A percentile compares a stretch with the other conserved stretches of the same genome.
These are phyloP conservation scores for Trachelipus rathkii DNA, from an alignment of 1,140 invertebrate genomes.

Conservation along the genomic window DNA sequence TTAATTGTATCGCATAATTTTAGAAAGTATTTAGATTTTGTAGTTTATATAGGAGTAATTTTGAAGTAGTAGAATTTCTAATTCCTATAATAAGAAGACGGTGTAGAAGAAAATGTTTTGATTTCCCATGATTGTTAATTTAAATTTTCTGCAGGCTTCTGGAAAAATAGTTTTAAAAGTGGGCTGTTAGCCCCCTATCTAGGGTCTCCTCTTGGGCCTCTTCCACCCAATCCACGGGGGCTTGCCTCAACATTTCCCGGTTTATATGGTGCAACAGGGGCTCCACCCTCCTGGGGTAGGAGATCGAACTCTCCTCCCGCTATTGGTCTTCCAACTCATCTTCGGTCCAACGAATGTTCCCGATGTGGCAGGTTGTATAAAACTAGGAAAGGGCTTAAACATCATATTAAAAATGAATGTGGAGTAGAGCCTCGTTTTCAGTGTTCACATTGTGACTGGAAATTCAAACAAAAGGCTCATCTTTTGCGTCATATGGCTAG, in stretches of 20 bases:
- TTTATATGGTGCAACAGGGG: constrained; percentile 30
- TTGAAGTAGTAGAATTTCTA: too few relatives aligned
- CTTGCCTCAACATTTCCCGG: constrained; percentile 38
- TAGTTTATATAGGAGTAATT: too few relatives aligned
- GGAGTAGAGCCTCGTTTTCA: constrained; percentile 51
- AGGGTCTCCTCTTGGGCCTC: constrained; percentile 37
- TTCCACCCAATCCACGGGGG: constrained; percentile 33
- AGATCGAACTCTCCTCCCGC: constrained; percentile 34
- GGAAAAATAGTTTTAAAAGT: constrained; percentile 44
- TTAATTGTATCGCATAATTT: too few relatives aligned
- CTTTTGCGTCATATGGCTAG: constrained; percentile 44
- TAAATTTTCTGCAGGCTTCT: constrained; percentile 38
- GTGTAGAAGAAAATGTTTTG: too few relatives aligned
- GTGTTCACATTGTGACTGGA: constrained; percentile 48
- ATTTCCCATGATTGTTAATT: background rate
- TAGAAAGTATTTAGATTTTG: too few relatives aligned
- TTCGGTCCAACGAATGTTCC: constrained; percentile 44
- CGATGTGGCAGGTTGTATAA: constrained; percentile 46
- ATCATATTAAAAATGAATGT: constrained; percentile 46
- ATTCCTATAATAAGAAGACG: too few relatives aligned
- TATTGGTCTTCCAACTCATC: constrained; percentile 26
- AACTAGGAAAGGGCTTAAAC: constrained; percentile 45
- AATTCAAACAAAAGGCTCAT: constrained; percentile 46
- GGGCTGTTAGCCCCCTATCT: constrained; percentile 42
- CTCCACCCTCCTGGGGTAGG: constrained; percentile 32